Evolutionary conservation across 2,888 invertebrate genomes (phyloP), one percentile per base, ranked within the genome.

Genomic region (Hyposoter dolosus): DNA sequence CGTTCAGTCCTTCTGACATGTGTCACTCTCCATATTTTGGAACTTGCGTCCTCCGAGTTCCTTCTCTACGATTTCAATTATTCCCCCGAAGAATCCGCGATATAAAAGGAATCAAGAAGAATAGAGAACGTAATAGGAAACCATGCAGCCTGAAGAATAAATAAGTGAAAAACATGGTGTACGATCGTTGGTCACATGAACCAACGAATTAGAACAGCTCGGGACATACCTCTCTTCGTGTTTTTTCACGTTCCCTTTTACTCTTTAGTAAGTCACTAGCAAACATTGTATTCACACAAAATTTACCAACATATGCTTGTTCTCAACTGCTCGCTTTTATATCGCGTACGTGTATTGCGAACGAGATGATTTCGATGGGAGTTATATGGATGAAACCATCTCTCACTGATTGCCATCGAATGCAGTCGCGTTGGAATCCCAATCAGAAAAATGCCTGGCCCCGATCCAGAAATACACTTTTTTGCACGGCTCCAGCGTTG

Each of bases 341-440:
- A 66, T 10, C 35, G 63, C 28, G n/a, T 12, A 45, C 56, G 40
- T 50, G 32, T 28, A 60, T 23, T 19, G 40, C 40, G n/a, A 28
- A 45, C 23, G 68, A 82, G 23, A 53, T 75, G 60, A 76, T 69
- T 82, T 76, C 76, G 69, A 56, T 75, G 60, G 53, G 53, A 56
- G 71, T 28, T 60, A 15, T 63, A 12, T 72, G 60, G 45, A 82
- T 35, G 12, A 60, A 75, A 75, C 56, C 45, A 65, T 43, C 23
- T 68, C 75, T 76, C 56, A 23, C 76, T 82, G 76, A 82, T 82
- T 82, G 69, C 76, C 47, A 82, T 82, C 69, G 66, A 82, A 82
- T 82, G 60, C 28, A 69, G 60, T 19, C 43, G 10, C 60, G 47
- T 47, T 76, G 28, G 12, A 76, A 69, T 68, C n/a, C 32, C 82